A percentile compares a stretch with the other conserved stretches of the same genome.
Evolutionary conservation across 1,140 invertebrate genomes (phyloP).

Genomic region (Stratiolaelaps scimitus): DNA sequence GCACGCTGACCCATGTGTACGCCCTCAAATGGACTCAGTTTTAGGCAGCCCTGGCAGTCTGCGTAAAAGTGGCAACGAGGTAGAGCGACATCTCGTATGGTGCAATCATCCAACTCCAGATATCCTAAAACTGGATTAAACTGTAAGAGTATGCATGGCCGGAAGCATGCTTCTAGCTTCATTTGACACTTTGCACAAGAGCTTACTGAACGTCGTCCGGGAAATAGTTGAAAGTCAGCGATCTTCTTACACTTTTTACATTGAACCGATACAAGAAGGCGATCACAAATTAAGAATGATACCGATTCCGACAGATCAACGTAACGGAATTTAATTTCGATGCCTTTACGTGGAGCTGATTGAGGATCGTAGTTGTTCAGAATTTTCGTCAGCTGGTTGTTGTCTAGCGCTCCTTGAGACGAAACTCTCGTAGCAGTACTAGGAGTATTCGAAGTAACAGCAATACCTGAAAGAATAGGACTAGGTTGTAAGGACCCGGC

Average conservation of each 20-base stretch:
- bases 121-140: slow-evolving; percentile 40
- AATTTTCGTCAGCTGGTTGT: slow-evolving; percentile 1
- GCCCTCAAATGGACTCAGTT: slow-evolving; percentile 35
- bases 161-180: slow-evolving; percentile 37
- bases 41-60: slow-evolving; percentile 40
- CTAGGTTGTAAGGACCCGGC: neutral
- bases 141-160: slow-evolving; percentile 39
- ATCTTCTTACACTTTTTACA: slow-evolving; percentile 41
- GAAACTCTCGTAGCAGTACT: neutral
- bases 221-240: slow-evolving; percentile 36
- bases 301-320: slow-evolving; percentile 38
- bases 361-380: slow-evolving; percentile 26
- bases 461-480: neutral
- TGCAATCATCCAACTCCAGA: slow-evolving; percentile 40
- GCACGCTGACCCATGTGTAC: slow-evolving; percentile 32
- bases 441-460: neutral
- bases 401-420: neutral
- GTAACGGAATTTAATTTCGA: slow-evolving; percentile 38
- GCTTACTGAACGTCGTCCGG: slow-evolving; percentile 36
- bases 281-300: slow-evolving; percentile 38
- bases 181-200: slow-evolving; percentile 39
- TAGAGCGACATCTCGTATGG: slow-evolving; percentile 40
- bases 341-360: slow-evolving; percentile 34
- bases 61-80: slow-evolving; percentile 38
- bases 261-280: slow-evolving; percentile 37